Conservation (phyloP, 1,140 invertebrate species). For the Drosophila pectinifera region DNA sequence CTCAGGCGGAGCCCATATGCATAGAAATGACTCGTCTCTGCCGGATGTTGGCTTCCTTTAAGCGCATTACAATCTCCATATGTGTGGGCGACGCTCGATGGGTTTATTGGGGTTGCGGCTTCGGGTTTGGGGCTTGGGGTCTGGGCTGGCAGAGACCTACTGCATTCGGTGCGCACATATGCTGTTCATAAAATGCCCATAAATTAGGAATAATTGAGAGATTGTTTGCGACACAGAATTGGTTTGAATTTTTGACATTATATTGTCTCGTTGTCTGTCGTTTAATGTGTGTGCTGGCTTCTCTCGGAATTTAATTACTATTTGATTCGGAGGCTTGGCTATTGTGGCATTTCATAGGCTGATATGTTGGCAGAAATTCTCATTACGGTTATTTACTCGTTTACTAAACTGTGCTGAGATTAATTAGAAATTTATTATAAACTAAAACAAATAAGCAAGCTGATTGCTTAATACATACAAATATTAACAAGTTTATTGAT, state of each 20-base stretch:
- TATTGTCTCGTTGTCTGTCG: slow-evolving; percentile 1
- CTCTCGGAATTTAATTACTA: slow-evolving; percentile 3
- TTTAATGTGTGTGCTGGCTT: slow-evolving; percentile 1
- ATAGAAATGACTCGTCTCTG: slow-evolving; percentile 47
- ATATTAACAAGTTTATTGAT: too few relatives aligned
- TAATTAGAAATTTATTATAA: not conserved
- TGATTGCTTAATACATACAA: too few relatives aligned
- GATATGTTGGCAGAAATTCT: not conserved
- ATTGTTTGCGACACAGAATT: slow-evolving; percentile 30
- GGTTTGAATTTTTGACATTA: slow-evolving; percentile 21
- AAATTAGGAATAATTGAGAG: slow-evolving; percentile 49
- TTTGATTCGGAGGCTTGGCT: slow-evolving; percentile 10
- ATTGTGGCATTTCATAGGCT: not conserved
- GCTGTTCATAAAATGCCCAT: slow-evolving; percentile 40
- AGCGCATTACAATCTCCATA: slow-evolving; percentile 59
- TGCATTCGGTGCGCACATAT: slow-evolving; percentile 24
- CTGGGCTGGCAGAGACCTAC: slow-evolving; percentile 11
- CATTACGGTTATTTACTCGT: not conserved
- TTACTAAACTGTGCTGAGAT: too few relatives aligned
- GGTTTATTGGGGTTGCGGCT: slow-evolving; percentile 3
- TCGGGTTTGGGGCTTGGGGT: not conserved
- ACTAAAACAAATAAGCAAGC: not conserved
- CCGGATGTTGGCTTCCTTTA: slow-evolving; percentile 54
- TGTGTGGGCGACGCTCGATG: slow-evolving; percentile 14
- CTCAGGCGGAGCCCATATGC: slow-evolving; percentile 32